Evolutionary conservation across 2,797 vertebrate species (phyloP).

Genomic region (Tangara arthus): DNA sequence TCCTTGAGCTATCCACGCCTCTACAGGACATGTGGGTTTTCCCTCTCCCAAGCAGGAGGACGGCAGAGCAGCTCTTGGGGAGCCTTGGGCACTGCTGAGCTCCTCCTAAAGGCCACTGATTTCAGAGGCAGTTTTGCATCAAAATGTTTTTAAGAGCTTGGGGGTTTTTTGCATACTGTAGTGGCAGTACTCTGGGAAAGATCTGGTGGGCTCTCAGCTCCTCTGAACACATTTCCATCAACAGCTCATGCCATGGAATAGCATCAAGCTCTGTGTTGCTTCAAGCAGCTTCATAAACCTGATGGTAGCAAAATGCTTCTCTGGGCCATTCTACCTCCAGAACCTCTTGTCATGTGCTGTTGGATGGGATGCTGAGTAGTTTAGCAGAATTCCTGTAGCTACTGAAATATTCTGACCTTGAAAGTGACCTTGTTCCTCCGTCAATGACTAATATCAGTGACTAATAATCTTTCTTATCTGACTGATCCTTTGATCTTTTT

Average conservation of each 20-base stretch:
- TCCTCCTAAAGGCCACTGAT: not conserved
- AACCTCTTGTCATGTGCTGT: not conserved
- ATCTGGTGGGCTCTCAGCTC: not conserved
- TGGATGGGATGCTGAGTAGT: not conserved
- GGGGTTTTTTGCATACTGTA: not conserved
- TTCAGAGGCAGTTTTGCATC: not conserved
- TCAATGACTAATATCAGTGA: not conserved
- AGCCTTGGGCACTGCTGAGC: not conserved
- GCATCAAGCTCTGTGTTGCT: not conserved
- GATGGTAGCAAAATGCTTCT: not conserved
- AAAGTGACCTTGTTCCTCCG: not conserved
- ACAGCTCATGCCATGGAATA: not conserved
- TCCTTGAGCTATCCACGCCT: not conserved
- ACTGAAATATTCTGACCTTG: not conserved
- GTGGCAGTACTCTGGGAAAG: not conserved
- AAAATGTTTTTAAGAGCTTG: not conserved
- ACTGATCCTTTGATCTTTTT: not conserved
- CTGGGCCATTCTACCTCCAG: not conserved
- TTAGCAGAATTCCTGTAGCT: not conserved
- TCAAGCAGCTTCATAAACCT: not conserved
- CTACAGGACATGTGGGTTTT: not conserved
- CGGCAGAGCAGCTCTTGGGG: not conserved
- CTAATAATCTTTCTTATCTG: not conserved
- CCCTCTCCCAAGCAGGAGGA: not conserved
- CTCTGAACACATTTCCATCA: not conserved